Evolutionary conservation across 2,888 invertebrate genomes (phyloP).

Genomic region (Drosophila nigricruria): DNA sequence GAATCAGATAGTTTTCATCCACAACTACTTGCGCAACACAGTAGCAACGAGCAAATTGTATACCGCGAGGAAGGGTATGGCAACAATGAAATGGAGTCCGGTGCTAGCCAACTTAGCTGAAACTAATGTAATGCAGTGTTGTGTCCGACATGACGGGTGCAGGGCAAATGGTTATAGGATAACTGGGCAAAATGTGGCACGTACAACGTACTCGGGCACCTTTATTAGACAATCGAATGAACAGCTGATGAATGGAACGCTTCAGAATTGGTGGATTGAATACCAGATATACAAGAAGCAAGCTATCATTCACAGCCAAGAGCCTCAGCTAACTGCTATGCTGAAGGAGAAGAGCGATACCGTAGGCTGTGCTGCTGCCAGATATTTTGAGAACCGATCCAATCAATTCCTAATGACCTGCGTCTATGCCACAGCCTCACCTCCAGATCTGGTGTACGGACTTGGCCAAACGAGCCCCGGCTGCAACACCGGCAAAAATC

Average conservation of each 20-base stretch:
- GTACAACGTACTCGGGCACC: background rate
- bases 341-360: background rate
- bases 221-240: background rate
- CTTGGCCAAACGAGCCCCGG: background rate
- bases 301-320: background rate
- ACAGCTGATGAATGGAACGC: background rate
- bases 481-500: background rate
- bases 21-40: background rate
- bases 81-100: background rate
- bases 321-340: background rate
- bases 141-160: background rate
- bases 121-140: background rate
- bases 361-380: conserved; percentile 1
- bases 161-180: background rate
- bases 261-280: background rate
- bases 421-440: background rate
- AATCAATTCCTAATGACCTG: conserved; percentile 7
- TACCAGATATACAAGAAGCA: background rate
- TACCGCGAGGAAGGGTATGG: background rate
- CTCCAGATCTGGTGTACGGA: too few species aligned
- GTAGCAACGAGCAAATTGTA: background rate
- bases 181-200: background rate
- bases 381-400: background rate
- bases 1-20: background rate
- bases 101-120: background rate